These are phyloP conservation scores for Mythimna loreyi DNA, from an alignment of 2,888 invertebrate genomes.

Conservation along the genomic window DNA sequence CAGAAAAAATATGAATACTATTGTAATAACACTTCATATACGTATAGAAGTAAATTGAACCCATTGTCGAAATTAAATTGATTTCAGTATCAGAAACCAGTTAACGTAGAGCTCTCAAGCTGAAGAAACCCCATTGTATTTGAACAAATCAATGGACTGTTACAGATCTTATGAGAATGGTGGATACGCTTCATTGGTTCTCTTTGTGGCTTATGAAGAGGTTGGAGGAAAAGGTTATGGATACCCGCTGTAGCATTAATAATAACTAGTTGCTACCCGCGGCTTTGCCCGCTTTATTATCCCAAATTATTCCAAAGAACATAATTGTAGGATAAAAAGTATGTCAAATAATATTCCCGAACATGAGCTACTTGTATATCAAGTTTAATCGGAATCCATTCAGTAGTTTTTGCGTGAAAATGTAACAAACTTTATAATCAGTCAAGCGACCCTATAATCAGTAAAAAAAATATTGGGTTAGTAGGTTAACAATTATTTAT, in stretches of 20 bases:
- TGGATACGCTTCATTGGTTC: conserved; percentile 46
- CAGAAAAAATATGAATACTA: conserved; percentile 16
- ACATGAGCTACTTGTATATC: no score
- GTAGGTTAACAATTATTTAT: no score
- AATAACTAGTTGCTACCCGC: not conserved
- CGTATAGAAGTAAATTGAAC: conserved; percentile 26
- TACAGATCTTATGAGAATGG: conserved; percentile 58
- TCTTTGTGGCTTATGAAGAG: conserved; percentile 44
- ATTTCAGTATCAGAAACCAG: conserved; percentile 48
- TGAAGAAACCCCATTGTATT: conserved; percentile 54
- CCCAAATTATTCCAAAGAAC: no score
- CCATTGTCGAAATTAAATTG: conserved; percentile 63
- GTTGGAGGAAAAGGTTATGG: conserved; percentile 8
- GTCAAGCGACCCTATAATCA: no score
- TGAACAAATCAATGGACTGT: conserved; percentile 38
- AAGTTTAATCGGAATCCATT: no score
- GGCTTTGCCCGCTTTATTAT: no score
- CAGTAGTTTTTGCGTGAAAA: no score
- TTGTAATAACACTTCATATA: conserved; percentile 13
- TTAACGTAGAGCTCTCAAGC: conserved; percentile 38
- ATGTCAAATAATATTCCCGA: no score
- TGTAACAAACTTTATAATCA: no score
- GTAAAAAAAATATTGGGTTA: no score
- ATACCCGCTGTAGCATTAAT: not conserved
- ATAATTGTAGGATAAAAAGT: no score